phyloP scores from a whole-genome alignment of 2,888 invertebrate species.

The Mythimna vitellina region DNA sequence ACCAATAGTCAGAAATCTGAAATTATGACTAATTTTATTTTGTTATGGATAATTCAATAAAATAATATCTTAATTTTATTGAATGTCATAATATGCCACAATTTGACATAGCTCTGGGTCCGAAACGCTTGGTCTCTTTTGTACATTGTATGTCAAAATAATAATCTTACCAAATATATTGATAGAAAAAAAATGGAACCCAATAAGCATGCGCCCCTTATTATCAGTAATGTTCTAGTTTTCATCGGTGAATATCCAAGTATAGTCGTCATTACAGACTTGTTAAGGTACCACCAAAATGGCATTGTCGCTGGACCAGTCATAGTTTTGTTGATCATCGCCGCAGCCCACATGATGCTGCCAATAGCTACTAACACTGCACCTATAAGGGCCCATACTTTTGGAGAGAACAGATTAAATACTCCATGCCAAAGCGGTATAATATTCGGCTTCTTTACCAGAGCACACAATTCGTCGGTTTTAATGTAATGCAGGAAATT shows the following conservation, averaged over 20 bases:
- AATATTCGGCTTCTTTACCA: constrained; percentile 65
- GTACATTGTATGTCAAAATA: not conserved
- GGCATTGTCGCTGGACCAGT: constrained; percentile 23
- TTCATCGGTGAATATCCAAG: constrained; percentile 69
- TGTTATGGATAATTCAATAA: no score
- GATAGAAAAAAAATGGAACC: constrained; percentile 70
- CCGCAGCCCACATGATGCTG: constrained; percentile 66
- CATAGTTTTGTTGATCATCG: constrained; percentile 46
- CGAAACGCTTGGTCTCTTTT: no score
- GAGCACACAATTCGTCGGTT: constrained; percentile 71
- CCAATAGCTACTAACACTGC: constrained; percentile 55
- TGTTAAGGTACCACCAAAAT: constrained; percentile 59
- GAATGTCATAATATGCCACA: no score
- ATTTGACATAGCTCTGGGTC: no score
- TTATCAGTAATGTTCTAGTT: constrained; percentile 57
- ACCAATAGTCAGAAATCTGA: no score
- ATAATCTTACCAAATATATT: constrained; percentile 72
- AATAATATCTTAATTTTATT: no score
- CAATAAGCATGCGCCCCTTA: constrained; percentile 69
- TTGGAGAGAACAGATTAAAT: constrained; percentile 45
- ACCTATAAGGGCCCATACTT: constrained; percentile 53
- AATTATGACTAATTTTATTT: no score
- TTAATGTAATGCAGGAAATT: constrained; percentile 68
- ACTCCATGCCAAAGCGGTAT: constrained; percentile 75
- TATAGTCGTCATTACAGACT: constrained; percentile 61